Conservation (phyloP, 2,113 vertebrate species). For the Tetrao urogallus region DNA sequence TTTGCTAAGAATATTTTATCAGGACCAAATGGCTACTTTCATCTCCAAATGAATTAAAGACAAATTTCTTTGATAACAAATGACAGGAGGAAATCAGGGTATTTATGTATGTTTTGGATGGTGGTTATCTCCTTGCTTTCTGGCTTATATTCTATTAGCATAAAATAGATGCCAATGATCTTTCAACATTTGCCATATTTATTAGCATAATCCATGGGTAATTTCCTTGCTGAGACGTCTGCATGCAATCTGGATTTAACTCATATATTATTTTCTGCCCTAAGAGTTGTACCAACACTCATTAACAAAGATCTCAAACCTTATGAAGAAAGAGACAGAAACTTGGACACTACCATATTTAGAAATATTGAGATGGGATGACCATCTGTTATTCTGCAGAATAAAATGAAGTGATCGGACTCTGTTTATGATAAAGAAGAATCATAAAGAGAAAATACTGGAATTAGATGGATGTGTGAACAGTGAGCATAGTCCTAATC, state of each 20-base stretch:
- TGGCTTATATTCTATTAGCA: not conserved
- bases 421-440: not conserved
- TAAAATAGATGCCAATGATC: not conserved
- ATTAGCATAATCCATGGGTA: not conserved
- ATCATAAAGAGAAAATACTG: not conserved
- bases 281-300: not conserved
- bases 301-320: not conserved
- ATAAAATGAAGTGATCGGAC: accelerated
- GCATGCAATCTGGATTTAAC: not conserved
- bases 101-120: not conserved
- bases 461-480: not conserved
- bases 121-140: not conserved
- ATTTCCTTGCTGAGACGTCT: not conserved
- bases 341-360: not conserved
- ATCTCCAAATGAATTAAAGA: not conserved
- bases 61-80: not conserved
- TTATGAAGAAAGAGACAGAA: not conserved
- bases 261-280: not conserved
- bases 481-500: not conserved
- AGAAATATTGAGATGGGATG: not conserved
- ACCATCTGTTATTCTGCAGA: not conserved
- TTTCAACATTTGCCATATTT: not conserved
- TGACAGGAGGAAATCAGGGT: not conserved
- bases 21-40: not conserved
- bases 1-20: not conserved